phyloP scores from a whole-genome alignment of 2,888 invertebrate genomes.

The Idaea dimidiata region DNA sequence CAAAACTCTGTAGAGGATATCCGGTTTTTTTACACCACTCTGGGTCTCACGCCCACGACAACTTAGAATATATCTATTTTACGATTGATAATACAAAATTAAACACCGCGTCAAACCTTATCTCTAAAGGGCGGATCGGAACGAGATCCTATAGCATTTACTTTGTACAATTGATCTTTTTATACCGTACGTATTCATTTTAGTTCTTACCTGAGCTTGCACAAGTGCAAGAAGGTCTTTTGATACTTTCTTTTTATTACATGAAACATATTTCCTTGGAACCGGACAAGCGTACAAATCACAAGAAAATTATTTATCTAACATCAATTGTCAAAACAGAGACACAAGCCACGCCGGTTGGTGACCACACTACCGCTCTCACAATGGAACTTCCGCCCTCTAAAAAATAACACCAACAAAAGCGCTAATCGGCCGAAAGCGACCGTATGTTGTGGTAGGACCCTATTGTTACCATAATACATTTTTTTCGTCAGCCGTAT shows the following conservation, averaged over 20 bases:
- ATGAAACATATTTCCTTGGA: slow-evolving; percentile 23
- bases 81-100: slow-evolving; percentile 43
- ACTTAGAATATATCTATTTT: slow-evolving; percentile 39
- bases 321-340: slow-evolving; percentile 63
- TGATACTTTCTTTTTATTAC: slow-evolving; percentile 26
- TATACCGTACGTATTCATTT: slow-evolving; percentile 17
- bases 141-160: slow-evolving; percentile 50
- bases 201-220: slow-evolving; percentile 45
- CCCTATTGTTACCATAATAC: slow-evolving; percentile 38
- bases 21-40: slow-evolving; percentile 57
- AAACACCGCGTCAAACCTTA: slow-evolving; percentile 47
- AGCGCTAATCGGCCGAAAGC: slow-evolving; percentile 48
- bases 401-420: slow-evolving; percentile 47
- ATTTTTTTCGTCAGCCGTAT: slow-evolving; percentile 40
- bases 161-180: slow-evolving; percentile 40
- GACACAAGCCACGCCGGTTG: slow-evolving; percentile 58
- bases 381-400: slow-evolving; percentile 63
- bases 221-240: slow-evolving; percentile 34
- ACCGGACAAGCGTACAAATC: slow-evolving; percentile 45
- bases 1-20: slow-evolving; percentile 61
- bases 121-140: slow-evolving; percentile 40
- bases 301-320: slow-evolving; percentile 48
- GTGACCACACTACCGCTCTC: slow-evolving; percentile 53
- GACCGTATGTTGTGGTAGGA: slow-evolving; percentile 50
- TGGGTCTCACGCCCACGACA: slow-evolving; percentile 63